phyloP scores from a whole-genome alignment of 2,888 invertebrate genomes.

The Mesochorus sp. region DNA sequence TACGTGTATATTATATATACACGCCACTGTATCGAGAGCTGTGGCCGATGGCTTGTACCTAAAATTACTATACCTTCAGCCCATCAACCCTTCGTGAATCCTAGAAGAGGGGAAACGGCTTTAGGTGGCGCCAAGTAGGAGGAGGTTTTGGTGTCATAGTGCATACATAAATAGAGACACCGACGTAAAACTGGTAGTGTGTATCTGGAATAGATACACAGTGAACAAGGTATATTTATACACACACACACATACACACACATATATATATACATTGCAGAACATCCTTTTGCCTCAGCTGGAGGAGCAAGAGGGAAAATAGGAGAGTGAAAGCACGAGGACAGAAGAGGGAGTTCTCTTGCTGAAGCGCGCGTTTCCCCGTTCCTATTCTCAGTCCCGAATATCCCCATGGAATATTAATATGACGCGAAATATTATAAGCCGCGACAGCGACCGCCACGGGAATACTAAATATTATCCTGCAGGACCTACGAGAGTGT shows the following conservation, averaged over 20 bases:
- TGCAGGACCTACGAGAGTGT: conserved; percentile 64
- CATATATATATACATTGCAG: background rate
- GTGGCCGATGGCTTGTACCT: conserved; percentile 36
- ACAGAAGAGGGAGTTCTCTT: conserved; percentile 16
- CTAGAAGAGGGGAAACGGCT: conserved; percentile 2
- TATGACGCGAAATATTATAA: conserved; percentile 82
- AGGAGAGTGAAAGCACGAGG: conserved; percentile 9
- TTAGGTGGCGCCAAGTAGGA: background rate
- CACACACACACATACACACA: background rate
- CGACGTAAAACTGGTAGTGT: conserved; percentile 20
- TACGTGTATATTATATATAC: too few relatives aligned
- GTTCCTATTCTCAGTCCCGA: conserved; percentile 29
- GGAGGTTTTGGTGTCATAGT: conserved; percentile 40
- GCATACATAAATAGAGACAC: conserved; percentile 53
- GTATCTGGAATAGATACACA: conserved; percentile 34
- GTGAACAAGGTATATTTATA: background rate
- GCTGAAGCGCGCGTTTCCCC: conserved; percentile 44
- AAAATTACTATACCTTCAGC: conserved; percentile 13
- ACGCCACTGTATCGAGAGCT: conserved; percentile 6
- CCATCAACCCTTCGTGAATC: conserved; percentile 16
- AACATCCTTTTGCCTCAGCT: conserved; percentile 24
- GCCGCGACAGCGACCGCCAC: conserved; percentile 79
- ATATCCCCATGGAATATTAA: conserved; percentile 81
- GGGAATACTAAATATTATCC: conserved; percentile 81
- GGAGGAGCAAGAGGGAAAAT: conserved; percentile 36